Conservation (phyloP, 2,113 vertebrate species). For the Cervus canadensis region DNA sequence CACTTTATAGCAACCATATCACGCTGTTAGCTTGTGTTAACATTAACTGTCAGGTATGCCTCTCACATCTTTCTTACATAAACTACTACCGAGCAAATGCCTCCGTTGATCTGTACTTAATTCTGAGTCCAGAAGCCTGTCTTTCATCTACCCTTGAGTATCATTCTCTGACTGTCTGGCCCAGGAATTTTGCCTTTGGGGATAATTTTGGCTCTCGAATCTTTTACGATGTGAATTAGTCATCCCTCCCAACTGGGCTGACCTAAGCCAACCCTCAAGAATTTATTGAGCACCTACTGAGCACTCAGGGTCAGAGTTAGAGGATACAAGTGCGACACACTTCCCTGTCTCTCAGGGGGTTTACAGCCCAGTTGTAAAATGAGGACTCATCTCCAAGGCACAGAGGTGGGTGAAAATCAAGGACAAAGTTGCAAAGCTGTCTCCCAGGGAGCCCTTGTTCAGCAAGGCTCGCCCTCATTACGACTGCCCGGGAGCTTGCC, state of each 20-base stretch:
- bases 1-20: neutral
- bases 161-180: neutral
- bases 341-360: neutral
- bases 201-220: neutral
- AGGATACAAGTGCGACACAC: neutral
- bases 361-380: neutral
- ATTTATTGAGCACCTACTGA: neutral
- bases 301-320: neutral
- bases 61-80: neutral
- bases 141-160: conserved; percentile 34
- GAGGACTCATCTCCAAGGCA: neutral
- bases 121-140: neutral
- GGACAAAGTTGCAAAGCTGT: neutral
- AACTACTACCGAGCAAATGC: neutral
- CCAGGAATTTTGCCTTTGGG: neutral
- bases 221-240: neutral
- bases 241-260: neutral
- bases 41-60: neutral
- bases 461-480: neutral
- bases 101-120: neutral
- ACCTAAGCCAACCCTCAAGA: neutral
- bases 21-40: neutral
- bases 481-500: neutral
- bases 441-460: neutral
- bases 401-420: neutral